Evolutionary conservation across 2,888 invertebrate species (phyloP).

Genomic region (Eudemis profundana): DNA sequence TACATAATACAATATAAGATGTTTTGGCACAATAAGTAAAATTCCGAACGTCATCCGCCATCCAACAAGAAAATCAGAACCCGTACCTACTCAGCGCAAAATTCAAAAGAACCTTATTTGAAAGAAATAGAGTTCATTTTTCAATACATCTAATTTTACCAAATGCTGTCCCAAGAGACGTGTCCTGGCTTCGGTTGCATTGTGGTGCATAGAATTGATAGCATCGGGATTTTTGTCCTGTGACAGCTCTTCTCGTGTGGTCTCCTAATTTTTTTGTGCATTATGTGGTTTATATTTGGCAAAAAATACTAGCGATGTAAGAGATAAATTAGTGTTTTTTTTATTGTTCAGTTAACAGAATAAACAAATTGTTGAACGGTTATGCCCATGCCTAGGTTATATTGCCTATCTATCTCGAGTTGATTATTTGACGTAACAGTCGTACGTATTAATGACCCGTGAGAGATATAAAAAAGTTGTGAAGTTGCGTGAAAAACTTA

Average conservation of each 20-base stretch:
- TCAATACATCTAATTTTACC: constrained; percentile 6
- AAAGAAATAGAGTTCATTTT: background rate
- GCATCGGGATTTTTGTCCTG: constrained; percentile 61
- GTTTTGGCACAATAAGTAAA: constrained; percentile 29
- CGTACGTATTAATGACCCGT: background rate
- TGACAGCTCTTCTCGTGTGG: constrained; percentile 70
- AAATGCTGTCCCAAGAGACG: constrained; percentile 33
- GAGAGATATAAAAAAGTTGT: background rate
- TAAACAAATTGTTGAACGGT: no score
- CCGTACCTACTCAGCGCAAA: background rate
- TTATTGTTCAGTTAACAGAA: no score
- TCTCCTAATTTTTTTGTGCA: constrained; percentile 51
- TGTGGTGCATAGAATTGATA: constrained; percentile 67
- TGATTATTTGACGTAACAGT: background rate
- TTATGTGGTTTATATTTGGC: constrained; percentile 27
- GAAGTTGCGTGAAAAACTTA: background rate
- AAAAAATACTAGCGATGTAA: constrained; percentile 20
- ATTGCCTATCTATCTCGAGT: background rate
- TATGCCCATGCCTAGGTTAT: no score
- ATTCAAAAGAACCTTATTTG: background rate
- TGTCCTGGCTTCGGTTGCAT: constrained; percentile 50
- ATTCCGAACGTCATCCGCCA: constrained; percentile 33
- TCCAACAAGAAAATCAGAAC: constrained; percentile 25
- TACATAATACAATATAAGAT: no score
- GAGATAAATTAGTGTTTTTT: constrained; percentile 11